Evolutionary conservation across 53 echinoderm and acorn worm genomes (phyloP).

Genomic region (Patiria pectinifera): DNA sequence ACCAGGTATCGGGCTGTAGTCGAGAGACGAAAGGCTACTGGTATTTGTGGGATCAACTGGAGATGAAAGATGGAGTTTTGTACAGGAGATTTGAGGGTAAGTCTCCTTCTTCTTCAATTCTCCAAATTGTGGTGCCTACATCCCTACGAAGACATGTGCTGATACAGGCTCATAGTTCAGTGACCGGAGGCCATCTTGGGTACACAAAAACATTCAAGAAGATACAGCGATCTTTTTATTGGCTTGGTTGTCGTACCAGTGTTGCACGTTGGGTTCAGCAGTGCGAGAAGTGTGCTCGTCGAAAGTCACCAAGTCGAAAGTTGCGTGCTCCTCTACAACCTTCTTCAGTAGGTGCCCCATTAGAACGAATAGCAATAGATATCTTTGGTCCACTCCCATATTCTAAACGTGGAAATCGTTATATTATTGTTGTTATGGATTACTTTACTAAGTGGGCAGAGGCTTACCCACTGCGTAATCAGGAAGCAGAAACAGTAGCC

Average conservation of each 20-base stretch:
- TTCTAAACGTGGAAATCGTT: constrained; percentile 30
- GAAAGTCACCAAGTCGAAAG: background rate
- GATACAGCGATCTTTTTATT: constrained; percentile 43
- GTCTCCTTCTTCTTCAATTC: background rate
- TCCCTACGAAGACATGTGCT: constrained; percentile 12
- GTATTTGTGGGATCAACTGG: constrained; percentile 50
- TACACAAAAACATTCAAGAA: constrained; percentile 16
- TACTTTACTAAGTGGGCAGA: constrained; percentile 70
- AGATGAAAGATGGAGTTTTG: constrained; percentile 39
- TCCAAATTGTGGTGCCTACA: constrained; percentile 27
- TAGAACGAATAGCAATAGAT: constrained; percentile 58
- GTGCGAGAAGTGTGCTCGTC: constrained; percentile 24
- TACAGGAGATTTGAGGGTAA: constrained; percentile 37
- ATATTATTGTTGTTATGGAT: constrained; percentile 56
- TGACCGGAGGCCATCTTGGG: constrained; percentile 27
- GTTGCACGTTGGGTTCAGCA: constrained; percentile 12
- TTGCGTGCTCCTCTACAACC: background rate
- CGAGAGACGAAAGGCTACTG: constrained; percentile 38
- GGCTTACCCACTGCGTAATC: constrained; percentile 52
- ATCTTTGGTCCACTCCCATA: constrained; percentile 56
- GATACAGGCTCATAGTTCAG: constrained; percentile 6
- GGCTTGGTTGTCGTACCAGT: constrained; percentile 28
- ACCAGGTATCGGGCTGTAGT: background rate
- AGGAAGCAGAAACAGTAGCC: constrained; percentile 63
- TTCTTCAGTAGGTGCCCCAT: constrained; percentile 36